Evolutionary conservation across 2,797 vertebrate genomes (phyloP), one percentile per base, ranked within the genome.

Genomic region (Potorous gilbertii): DNA sequence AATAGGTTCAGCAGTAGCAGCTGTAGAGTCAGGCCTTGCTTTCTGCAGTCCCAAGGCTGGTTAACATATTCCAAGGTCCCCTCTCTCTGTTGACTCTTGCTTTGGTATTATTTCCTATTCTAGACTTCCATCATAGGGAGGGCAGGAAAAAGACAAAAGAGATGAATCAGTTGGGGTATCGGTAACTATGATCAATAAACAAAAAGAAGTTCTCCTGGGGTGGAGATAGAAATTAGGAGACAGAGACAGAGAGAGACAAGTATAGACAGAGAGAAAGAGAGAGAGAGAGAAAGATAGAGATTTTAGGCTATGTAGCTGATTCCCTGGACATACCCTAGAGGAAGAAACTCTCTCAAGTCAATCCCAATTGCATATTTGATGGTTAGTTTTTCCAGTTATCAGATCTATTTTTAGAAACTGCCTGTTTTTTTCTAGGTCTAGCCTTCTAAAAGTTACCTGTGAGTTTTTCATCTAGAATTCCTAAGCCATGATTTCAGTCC

Each of bases 401-500:
- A n/a, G 34, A 93, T 12, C 12, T 62, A 9, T 66, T 62, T 92
- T 90, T 89, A 81, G 91, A 95, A 96, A 92, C 4, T 31, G 46
- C 55, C 0, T 40, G 50, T 74, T 74, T 40, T 40, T 74, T 74
- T 74, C n/a, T 74, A 90, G 95, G 28, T 56, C 54, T 57, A 46
- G 90, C 24, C 13, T 55, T 66, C 81, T 95, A 66, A 31, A 40
- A 52, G 66, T 56, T 55, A 27, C 46, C 46, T 12, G 10, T 74
- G 55, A 93, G 10, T 18, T 90, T 62, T 87, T 89, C 55, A 95
- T 10, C 0, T 93, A 92, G 50, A 92, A 62, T 55, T 95, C 14
- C 93, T 91, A 94, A n/a, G 50, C 92, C 13, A 87, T 5, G 50
- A 52, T 92, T 34, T 34, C 54, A 74, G 66, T 24, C n/a, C 66